Evolutionary conservation across 2,888 invertebrate genomes (phyloP).

Genomic region (Orthosia gothica): DNA sequence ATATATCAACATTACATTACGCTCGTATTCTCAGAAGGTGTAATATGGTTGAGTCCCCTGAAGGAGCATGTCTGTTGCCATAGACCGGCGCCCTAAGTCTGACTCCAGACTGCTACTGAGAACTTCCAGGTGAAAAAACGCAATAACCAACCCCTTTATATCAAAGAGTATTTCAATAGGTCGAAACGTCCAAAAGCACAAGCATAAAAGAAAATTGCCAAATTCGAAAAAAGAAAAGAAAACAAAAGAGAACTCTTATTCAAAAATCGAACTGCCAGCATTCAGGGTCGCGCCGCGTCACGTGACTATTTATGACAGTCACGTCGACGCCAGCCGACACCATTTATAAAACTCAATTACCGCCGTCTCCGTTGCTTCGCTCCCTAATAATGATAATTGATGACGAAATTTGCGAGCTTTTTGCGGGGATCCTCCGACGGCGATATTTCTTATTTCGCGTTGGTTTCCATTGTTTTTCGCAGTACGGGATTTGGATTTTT

Average conservation of each 20-base stretch:
- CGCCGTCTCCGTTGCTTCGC: constrained; percentile 79
- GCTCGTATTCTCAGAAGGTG: too few species aligned
- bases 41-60: too few species aligned
- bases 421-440: constrained; percentile 88
- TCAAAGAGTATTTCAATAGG: background rate
- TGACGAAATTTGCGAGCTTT: constrained; percentile 91
- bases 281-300: constrained; percentile 64
- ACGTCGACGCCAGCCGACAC: constrained; percentile 80
- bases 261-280: constrained; percentile 44
- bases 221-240: constrained; percentile 31
- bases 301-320: constrained; percentile 81
- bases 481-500: constrained; percentile 54
- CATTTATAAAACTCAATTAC: constrained; percentile 92
- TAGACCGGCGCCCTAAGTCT: too few species aligned
- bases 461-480: constrained; percentile 74
- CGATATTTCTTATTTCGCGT: constrained; percentile 85
- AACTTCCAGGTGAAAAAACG: too few species aligned
- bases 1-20: too few species aligned
- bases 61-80: too few species aligned
- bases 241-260: constrained; percentile 33
- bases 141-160: background rate
- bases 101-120: too few species aligned
- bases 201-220: background rate
- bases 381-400: constrained; percentile 91
- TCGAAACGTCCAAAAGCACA: background rate